These are phyloP conservation scores for Falcunculus frontatus DNA, from an alignment of 2,113 vertebrate genomes.

Conservation along the genomic window DNA sequence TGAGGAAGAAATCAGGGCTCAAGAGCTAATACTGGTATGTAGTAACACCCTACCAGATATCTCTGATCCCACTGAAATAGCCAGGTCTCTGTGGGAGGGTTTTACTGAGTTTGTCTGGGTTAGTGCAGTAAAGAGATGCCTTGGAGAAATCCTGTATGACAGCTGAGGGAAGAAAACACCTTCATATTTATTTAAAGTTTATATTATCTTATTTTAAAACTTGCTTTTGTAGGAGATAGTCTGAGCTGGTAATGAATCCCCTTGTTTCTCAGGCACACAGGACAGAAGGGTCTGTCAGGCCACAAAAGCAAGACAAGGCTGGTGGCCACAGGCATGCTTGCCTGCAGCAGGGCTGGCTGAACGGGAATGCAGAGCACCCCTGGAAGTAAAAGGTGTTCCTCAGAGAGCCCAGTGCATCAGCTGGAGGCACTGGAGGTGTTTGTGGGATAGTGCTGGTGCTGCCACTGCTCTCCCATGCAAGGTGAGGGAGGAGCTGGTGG, in stretches of 20 bases:
- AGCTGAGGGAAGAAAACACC: background rate
- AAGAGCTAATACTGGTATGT: background rate
- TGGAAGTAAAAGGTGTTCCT: background rate
- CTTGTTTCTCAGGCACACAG: background rate
- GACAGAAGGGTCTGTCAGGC: background rate
- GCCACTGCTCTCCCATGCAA: background rate
- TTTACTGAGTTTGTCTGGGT: background rate
- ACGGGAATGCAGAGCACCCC: background rate
- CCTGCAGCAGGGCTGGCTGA: background rate
- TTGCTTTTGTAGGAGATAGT: background rate
- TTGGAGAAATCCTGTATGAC: background rate
- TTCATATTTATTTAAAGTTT: background rate
- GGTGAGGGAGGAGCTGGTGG: rapidly evolving
- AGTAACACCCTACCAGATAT: background rate
- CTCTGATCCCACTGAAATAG: background rate
- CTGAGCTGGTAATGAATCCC: background rate
- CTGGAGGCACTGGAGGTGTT: background rate
- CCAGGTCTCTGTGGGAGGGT: background rate
- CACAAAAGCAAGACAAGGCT: background rate
- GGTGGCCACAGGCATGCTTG: background rate
- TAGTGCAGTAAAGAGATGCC: background rate
- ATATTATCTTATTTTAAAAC: background rate
- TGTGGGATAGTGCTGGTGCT: background rate
- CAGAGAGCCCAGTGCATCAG: rapidly evolving
- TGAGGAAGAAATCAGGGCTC: background rate